Evolutionary conservation across 2,888 invertebrate genomes (phyloP).

Genomic region (Dryobotodes eremita): DNA sequence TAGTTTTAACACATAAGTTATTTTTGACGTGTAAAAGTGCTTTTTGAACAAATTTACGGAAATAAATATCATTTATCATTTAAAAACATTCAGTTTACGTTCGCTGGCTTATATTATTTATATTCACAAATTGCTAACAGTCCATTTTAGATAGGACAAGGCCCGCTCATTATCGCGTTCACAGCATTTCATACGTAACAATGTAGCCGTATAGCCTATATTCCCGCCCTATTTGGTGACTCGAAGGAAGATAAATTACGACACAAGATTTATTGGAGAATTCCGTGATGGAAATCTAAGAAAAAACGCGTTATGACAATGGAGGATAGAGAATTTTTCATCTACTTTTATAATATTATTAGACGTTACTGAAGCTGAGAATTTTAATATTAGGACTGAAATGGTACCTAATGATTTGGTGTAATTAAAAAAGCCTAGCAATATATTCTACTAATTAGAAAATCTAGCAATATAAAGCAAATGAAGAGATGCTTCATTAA

Average conservation of each 20-base stretch:
- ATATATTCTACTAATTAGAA: too few species aligned
- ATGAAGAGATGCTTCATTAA: too few species aligned
- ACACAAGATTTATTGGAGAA: constrained; percentile 58
- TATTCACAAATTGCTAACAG: constrained; percentile 4
- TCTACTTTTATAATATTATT: constrained; percentile 34
- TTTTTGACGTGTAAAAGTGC: too few species aligned
- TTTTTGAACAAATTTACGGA: too few species aligned
- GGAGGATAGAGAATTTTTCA: constrained; percentile 26
- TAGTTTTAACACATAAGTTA: too few species aligned
- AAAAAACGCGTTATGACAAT: constrained; percentile 59
- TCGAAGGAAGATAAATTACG: constrained; percentile 62
- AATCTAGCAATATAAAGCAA: too few species aligned
- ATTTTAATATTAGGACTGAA: constrained; percentile 1
- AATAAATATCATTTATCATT: too few species aligned
- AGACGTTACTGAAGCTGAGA: constrained; percentile 20
- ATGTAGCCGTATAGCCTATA: constrained; percentile 25
- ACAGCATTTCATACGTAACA: constrained; percentile 43
- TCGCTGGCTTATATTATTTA: background rate
- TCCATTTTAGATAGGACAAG: constrained; percentile 17
- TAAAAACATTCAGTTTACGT: background rate
- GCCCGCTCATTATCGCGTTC: constrained; percentile 43
- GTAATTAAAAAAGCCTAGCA: background rate
- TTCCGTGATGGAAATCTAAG: constrained; percentile 58
- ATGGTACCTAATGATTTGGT: background rate
- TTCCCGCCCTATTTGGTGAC: constrained; percentile 48